Base-by-base conservation (phyloP, 1,140 invertebrate genomes). In the Nasonia giraulti region DNA sequence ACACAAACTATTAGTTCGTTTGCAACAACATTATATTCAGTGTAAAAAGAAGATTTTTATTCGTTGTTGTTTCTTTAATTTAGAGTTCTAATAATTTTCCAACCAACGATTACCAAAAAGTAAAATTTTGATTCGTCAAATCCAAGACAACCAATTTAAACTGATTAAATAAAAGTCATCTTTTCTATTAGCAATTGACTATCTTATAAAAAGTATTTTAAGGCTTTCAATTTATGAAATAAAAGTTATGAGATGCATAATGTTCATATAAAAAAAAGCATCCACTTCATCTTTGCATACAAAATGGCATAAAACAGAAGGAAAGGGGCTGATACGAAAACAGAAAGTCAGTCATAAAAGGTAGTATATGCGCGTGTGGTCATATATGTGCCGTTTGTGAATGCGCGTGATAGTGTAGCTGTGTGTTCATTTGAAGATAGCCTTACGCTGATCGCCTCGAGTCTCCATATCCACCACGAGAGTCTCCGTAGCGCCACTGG, bases 401-500 rank as follows among this genome's bases (percentile, higher is more conserved):
- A 62, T 62, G 55, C 17, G 55, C 4, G 17, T 62, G 12, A 62
- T 62, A 62, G 55, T 62, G 17, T 62, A 62, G 55, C 55, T 62
- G 20, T 62, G 17, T 62, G 55, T 62, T 62, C 55, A 62, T 62
- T 62, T 62, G 55, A 62, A 55, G 47, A 14, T 81, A 83, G 90
- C 92, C 92, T 93, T 93, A 93, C 92, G 92, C 92, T 89, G 92
- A 92, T 93, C 92, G 92, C 90, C 92, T 93, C 91, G 92, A 93
- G 90, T 93, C 92, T 89, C 92, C 92, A 91, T 92, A 92, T 91
- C 93, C 93, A 92, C 92, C 92, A 91, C 93, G 91, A 90, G 92
- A 91, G 89, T 93, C 94, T 91, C 94, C 93, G 91, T 94, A 94
- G 91, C 95, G 94, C 94, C 94, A 95, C 92, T 95, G 94, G 93